Percentiles rank a stretch among this genome's conserved stretches.
Conservation (phyloP, 2,888 invertebrate genomes). For the Cylloceria caligata region DNA sequence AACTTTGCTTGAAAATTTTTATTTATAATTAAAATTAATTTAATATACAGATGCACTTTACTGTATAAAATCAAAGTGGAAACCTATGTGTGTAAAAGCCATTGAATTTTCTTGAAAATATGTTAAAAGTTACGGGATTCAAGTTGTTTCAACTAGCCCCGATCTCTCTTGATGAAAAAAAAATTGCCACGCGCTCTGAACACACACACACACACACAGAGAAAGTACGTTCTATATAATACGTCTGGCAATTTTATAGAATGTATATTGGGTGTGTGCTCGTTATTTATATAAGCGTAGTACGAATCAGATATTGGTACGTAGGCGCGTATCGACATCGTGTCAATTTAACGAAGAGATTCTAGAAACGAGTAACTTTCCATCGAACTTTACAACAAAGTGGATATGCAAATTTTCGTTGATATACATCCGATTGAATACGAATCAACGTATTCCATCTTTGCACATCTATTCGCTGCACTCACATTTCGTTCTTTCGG, state of each 20-base stretch:
- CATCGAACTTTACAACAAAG: slow-evolving; percentile 5
- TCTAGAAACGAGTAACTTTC: slow-evolving; percentile 19
- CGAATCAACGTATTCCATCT: slow-evolving; percentile 11
- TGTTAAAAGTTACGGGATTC: no score
- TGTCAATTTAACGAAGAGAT: slow-evolving; percentile 61
- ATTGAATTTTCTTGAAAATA: no score
- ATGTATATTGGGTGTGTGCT: background rate
- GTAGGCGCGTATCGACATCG: slow-evolving; percentile 58
- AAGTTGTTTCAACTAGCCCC: no score
- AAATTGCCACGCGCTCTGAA: background rate
- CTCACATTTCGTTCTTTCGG: slow-evolving; percentile 29
- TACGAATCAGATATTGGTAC: slow-evolving; percentile 23
- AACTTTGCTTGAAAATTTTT: no score
- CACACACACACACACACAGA: background rate
- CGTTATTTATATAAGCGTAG: slow-evolving; percentile 11
- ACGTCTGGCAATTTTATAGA: background rate
- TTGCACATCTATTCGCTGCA: background rate
- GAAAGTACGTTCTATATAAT: background rate
- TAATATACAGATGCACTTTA: no score
- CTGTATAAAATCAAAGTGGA: no score
- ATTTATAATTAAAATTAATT: no score
- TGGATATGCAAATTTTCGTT: slow-evolving; percentile 1
- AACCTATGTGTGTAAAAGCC: no score
- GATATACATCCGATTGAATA: slow-evolving; percentile 10
- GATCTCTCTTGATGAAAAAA: background rate